Evolutionary conservation across 1,140 invertebrate genomes (phyloP).

Genomic region (Probaryconus sp.): DNA sequence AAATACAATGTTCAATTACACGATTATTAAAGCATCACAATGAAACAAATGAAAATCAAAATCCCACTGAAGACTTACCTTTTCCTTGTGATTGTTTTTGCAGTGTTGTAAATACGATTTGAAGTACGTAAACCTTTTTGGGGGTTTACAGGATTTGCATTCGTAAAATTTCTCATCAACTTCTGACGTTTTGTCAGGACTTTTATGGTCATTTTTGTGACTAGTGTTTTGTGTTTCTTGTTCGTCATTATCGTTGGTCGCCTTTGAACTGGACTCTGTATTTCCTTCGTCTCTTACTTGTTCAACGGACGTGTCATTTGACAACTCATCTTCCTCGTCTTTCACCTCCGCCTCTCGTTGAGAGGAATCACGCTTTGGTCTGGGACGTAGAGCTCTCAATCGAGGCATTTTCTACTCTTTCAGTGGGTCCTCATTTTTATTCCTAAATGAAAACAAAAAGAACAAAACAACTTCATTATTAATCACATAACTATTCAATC

Average conservation of each 20-base stretch:
- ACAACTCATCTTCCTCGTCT: slow-evolving; percentile 36
- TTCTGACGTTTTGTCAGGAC: slow-evolving; percentile 47
- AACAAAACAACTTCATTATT: too few relatives aligned
- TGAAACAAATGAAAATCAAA: not conserved
- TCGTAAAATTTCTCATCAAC: slow-evolving; percentile 58
- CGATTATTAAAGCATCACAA: not conserved
- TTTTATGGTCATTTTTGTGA: slow-evolving; percentile 28
- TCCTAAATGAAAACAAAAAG: not conserved
- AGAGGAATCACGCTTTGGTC: slow-evolving; percentile 51
- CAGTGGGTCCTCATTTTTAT: slow-evolving; percentile 22
- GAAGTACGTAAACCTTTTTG: slow-evolving; percentile 76
- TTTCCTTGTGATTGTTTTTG: slow-evolving; percentile 80
- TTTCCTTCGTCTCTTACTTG: slow-evolving; percentile 4
- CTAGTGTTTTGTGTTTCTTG: slow-evolving; percentile 24
- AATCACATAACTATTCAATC: too few relatives aligned
- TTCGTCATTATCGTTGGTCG: slow-evolving; percentile 14
- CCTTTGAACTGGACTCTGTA: slow-evolving; percentile 3
- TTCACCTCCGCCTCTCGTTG: slow-evolving; percentile 28
- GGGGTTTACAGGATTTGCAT: slow-evolving; percentile 67
- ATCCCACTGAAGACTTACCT: slow-evolving; percentile 76
- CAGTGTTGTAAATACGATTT: slow-evolving; percentile 82
- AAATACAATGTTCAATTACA: too few relatives aligned
- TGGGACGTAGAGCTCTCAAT: slow-evolving; percentile 66
- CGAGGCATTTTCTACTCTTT: slow-evolving; percentile 49
- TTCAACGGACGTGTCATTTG: slow-evolving; percentile 15